These are phyloP conservation scores for Microcebus jonahi DNA, from an alignment of 2,113 vertebrate genomes.

Conservation along the genomic window DNA sequence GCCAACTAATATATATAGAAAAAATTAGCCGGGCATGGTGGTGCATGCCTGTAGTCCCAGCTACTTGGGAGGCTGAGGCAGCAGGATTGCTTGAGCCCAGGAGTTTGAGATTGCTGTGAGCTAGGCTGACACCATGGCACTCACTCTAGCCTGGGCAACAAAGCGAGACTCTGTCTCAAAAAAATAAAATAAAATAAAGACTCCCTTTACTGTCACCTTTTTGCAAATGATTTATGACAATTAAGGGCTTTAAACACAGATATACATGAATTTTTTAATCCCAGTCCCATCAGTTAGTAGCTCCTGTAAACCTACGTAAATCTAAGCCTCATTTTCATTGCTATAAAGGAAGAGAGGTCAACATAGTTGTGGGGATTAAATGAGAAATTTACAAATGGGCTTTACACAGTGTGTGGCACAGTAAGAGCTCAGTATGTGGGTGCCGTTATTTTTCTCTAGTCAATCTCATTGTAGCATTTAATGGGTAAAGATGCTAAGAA, in stretches of 20 bases:
- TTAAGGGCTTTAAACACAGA: neutral
- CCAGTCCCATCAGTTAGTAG: neutral
- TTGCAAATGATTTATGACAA: neutral
- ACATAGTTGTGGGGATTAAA: neutral
- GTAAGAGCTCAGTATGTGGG: neutral
- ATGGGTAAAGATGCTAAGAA: neutral
- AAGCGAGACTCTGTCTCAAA: too few relatives aligned
- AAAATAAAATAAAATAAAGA: neutral
- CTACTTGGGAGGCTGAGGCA: too few relatives aligned
- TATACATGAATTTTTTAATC: neutral
- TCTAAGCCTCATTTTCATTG: neutral
- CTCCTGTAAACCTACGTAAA: neutral
- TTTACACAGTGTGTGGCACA: neutral
- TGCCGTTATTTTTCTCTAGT: neutral
- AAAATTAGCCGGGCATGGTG: too few relatives aligned
- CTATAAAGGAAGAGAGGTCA: neutral
- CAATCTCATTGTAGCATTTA: neutral
- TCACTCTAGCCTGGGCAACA: too few relatives aligned
- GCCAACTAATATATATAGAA: too few relatives aligned
- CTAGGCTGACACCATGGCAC: too few relatives aligned
- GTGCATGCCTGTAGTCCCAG: too few relatives aligned
- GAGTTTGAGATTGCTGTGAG: too few relatives aligned
- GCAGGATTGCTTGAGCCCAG: too few relatives aligned
- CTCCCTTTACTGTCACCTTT: neutral
- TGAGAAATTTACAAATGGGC: neutral